phyloP scores from a whole-genome alignment of 2,888 invertebrate genomes.

The Sphaeridia pumilis region DNA sequence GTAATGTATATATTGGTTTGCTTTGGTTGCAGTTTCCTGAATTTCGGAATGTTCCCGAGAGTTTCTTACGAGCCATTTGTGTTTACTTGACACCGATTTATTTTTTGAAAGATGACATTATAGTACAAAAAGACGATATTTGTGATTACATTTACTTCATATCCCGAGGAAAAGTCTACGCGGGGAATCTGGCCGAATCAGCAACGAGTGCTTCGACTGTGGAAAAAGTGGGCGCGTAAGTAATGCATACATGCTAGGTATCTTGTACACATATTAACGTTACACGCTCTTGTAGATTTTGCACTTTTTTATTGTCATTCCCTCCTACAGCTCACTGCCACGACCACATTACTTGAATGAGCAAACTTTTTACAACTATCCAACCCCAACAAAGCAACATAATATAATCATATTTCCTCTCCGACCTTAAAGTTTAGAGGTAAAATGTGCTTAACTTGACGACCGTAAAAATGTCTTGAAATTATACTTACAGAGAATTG shows the following conservation, averaged over 20 bases:
- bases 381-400: too few species aligned
- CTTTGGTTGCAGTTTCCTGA: constrained; percentile 13
- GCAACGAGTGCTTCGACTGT: too few species aligned
- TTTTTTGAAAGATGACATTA: constrained; percentile 16
- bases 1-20: neutral
- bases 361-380: too few species aligned
- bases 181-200: constrained; percentile 7
- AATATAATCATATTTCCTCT: too few species aligned
- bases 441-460: too few species aligned
- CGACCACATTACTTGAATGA: too few species aligned
- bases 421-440: too few species aligned
- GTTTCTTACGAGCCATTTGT: constrained; percentile 17
- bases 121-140: constrained; percentile 17
- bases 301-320: too few species aligned
- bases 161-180: constrained; percentile 14
- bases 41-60: constrained; percentile 10
- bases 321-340: too few species aligned
- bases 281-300: neutral
- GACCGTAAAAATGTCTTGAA: too few species aligned
- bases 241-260: too few species aligned
- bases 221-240: constrained; percentile 21
- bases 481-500: too few species aligned
- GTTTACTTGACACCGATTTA: constrained; percentile 17
- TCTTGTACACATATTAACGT: neutral
- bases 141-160: constrained; percentile 21